Conservation (phyloP, 2,888 invertebrate genomes). For the Caradrina kadenii region DNA sequence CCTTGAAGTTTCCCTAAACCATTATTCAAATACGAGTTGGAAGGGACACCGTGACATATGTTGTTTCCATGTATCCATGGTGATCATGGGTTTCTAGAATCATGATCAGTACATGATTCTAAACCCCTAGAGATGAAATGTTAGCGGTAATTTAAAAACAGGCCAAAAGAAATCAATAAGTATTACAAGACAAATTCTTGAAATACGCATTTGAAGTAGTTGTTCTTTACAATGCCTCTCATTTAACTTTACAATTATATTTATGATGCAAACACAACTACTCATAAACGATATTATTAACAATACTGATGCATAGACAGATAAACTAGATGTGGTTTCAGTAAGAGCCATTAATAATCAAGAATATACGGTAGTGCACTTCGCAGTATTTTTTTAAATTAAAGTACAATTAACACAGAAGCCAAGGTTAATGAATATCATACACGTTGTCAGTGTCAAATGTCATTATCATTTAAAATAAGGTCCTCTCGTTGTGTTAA, state of each 20-base stretch:
- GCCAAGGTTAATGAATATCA: constrained; percentile 64
- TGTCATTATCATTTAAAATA: constrained; percentile 59
- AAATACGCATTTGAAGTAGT: not conserved
- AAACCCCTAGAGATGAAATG: no score
- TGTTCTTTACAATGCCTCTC: constrained; percentile 7
- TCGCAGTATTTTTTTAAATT: constrained; percentile 42
- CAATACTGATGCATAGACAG: constrained; percentile 31
- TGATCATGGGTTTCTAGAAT: no score
- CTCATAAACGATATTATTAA: constrained; percentile 34
- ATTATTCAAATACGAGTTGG: no score
- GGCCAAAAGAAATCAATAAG: no score
- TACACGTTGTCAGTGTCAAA: constrained; percentile 61
- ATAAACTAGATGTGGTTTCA: constrained; percentile 38
- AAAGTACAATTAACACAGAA: constrained; percentile 41
- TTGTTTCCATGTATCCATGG: no score
- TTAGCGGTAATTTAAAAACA: no score
- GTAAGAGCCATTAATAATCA: constrained; percentile 26
- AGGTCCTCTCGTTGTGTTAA: constrained; percentile 58
- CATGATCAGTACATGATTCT: no score
- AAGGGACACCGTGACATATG: no score
- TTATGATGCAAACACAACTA: constrained; percentile 32
- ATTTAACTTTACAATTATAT: constrained; percentile 27
- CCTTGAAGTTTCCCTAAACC: not conserved
- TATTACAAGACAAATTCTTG: not conserved
- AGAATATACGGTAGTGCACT: constrained; percentile 12